Conservation (phyloP, 2,113 vertebrate genomes). For the Alouatta palliata region DNA sequence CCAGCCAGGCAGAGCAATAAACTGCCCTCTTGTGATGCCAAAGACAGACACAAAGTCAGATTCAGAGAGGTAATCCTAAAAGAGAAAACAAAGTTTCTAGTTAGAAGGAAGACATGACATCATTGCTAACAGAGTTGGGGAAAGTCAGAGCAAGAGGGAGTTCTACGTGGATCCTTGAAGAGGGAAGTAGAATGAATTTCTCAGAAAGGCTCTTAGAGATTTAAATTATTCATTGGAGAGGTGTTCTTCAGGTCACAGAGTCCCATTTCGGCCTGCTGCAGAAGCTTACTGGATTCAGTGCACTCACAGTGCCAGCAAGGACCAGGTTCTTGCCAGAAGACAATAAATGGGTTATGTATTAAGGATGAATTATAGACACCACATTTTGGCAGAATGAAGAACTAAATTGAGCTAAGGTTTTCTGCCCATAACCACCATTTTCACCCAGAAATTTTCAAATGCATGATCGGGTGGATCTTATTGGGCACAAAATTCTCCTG, state of each 20-base stretch:
- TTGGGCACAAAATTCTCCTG: not conserved
- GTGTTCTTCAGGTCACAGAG: not conserved
- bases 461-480: not conserved
- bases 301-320: not conserved
- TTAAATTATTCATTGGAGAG: not conserved
- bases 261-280: not conserved
- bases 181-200: not conserved
- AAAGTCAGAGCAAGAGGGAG: not conserved
- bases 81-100: conserved; percentile 44
- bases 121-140: not conserved
- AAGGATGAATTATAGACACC: conserved; percentile 3
- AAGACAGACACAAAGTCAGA: conserved; percentile 86
- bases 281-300: not conserved
- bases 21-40: conserved; percentile 87
- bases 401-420: not conserved
- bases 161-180: not conserved
- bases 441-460: conserved; percentile 29
- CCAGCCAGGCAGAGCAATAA: conserved; percentile 87
- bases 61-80: conserved; percentile 89
- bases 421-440: not conserved
- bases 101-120: conserved; percentile 37
- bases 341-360: not conserved
- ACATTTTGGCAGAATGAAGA: not conserved
- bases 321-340: not conserved
- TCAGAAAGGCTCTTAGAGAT: not conserved